Conservation (phyloP, 1,140 invertebrate species). For the Dermatophagoides farinae region DNA sequence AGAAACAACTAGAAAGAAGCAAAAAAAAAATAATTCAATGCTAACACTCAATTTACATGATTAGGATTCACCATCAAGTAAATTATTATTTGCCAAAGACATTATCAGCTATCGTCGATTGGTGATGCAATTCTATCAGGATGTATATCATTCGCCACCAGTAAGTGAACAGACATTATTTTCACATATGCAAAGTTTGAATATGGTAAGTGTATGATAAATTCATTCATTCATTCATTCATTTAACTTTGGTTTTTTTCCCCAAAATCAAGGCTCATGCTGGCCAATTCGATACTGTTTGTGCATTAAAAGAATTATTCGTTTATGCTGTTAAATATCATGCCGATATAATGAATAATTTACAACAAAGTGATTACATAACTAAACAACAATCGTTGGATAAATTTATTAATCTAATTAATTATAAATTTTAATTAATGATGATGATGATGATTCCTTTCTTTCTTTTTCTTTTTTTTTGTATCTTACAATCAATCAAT, state of each 20-base stretch:
- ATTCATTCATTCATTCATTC: background rate
- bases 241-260: background rate
- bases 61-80: constrained; percentile 80
- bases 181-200: constrained; percentile 72
- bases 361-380: background rate
- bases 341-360: constrained; percentile 15
- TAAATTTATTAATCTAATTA: constrained; percentile 9
- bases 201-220: constrained; percentile 33
- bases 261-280: constrained; percentile 16
- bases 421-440: constrained; percentile 2
- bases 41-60: no score
- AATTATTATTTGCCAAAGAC: constrained; percentile 80
- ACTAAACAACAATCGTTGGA: constrained; percentile 5
- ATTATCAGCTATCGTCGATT: constrained; percentile 63
- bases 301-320: constrained; percentile 22
- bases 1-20: background rate
- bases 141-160: constrained; percentile 57
- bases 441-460: no score
- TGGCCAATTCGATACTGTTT: constrained; percentile 20
- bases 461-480: no score
- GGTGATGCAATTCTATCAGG: constrained; percentile 65
- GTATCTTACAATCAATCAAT: no score
- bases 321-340: constrained; percentile 22
- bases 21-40: background rate
- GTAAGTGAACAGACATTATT: constrained; percentile 80